A percentile compares a stretch with the other conserved stretches of the same genome.
These are phyloP conservation scores for Apamea epomidion DNA, from an alignment of 2,888 invertebrate species.

Conservation along the genomic window DNA sequence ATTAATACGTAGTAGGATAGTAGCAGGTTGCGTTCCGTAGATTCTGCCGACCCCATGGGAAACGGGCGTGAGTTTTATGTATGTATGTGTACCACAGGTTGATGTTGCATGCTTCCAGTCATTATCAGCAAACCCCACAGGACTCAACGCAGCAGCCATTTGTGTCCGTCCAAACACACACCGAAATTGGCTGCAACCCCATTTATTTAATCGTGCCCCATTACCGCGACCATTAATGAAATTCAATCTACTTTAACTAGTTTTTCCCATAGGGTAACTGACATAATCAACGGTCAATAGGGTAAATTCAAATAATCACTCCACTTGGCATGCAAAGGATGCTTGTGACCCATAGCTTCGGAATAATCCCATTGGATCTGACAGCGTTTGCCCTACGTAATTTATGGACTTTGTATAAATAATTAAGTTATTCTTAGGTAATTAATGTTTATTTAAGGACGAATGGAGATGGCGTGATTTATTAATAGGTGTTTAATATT, in stretches of 20 bases:
- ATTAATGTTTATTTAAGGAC: slow-evolving; percentile 23
- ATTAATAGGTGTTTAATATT: not conserved
- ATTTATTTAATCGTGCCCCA: slow-evolving; percentile 45
- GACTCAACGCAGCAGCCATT: not conserved
- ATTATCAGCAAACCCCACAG: slow-evolving; percentile 24
- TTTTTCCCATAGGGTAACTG: slow-evolving; percentile 29
- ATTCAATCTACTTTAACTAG: slow-evolving; percentile 17
- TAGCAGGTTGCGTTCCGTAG: no score
- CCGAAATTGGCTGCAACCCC: slow-evolving; percentile 32
- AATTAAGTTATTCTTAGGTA: slow-evolving; percentile 25
- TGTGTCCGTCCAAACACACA: slow-evolving; percentile 21
- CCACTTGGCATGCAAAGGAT: slow-evolving; percentile 43
- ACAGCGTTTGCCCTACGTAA: slow-evolving; percentile 21
- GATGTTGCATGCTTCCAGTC: slow-evolving; percentile 23
- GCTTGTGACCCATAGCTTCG: slow-evolving; percentile 19
- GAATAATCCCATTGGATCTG: slow-evolving; percentile 34
- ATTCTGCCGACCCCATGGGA: no score
- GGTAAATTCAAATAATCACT: slow-evolving; percentile 47
- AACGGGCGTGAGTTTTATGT: not conserved
- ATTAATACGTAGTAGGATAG: no score
- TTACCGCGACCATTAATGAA: slow-evolving; percentile 35
- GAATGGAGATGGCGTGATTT: slow-evolving; percentile 25
- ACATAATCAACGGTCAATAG: slow-evolving; percentile 22
- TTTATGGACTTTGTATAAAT: slow-evolving; percentile 26
- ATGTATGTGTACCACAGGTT: not conserved